A percentile compares a stretch with the other conserved stretches of the same genome.
Evolutionary conservation across 2,113 vertebrate species (phyloP).

Genomic region (Misgurnus anguillicaudatus): DNA sequence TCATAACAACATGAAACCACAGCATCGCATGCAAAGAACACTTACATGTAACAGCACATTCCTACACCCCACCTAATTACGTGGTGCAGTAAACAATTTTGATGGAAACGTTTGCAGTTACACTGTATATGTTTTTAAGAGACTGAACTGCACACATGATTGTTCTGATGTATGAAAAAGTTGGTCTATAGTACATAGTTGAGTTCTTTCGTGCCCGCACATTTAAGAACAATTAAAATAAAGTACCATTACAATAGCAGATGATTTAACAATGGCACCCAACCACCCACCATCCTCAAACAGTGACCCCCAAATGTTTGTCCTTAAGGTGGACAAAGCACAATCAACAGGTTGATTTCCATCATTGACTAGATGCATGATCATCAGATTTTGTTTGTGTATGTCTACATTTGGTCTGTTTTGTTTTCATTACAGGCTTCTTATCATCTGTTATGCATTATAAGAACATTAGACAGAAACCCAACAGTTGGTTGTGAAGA

Average conservation of each 20-base stretch:
- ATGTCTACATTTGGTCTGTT: no score
- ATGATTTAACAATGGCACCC: no score
- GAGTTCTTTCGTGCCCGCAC: not conserved
- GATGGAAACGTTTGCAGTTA: constrained; percentile 5
- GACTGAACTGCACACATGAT: not conserved
- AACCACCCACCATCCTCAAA: no score
- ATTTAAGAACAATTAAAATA: constrained; percentile 11
- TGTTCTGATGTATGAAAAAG: constrained; percentile 8
- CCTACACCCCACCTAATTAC: not conserved
- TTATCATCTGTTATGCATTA: no score
- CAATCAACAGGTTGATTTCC: no score
- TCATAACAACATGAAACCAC: not conserved
- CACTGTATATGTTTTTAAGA: not conserved
- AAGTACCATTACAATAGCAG: not conserved
- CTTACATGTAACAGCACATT: not conserved
- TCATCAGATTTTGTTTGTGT: no score
- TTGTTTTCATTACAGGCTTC: no score
- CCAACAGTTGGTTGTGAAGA: no score
- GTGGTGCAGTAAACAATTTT: not conserved
- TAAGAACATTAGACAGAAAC: not conserved
- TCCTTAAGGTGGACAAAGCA: no score
- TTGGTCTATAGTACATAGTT: not conserved
- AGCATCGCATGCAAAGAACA: constrained; percentile 8
- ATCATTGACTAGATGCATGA: no score
- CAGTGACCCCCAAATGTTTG: no score